Percentiles rank a stretch among this genome's conserved stretches.
These are phyloP conservation scores for Triops cancriformis DNA, from an alignment of 1,140 invertebrate species.

Conservation along the genomic window DNA sequence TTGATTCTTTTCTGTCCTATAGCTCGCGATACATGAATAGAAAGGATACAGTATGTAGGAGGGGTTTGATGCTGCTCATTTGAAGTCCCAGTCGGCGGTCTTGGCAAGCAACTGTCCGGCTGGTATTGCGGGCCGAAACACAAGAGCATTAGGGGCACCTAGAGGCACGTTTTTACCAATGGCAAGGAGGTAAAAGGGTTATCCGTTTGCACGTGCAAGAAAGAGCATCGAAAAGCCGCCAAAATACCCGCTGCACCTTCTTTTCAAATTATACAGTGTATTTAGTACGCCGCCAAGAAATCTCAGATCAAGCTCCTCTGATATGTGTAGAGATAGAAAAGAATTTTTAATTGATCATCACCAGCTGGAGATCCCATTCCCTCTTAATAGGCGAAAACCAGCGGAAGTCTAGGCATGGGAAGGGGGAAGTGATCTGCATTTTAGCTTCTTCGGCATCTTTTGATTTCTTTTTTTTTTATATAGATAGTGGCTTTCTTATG, in stretches of 20 bases:
- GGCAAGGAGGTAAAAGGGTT: neutral
- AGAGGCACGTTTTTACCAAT: neutral
- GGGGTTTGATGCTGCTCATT: constrained; percentile 8
- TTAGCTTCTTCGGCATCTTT: neutral
- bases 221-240: neutral
- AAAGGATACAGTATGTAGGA: neutral
- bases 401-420: neutral
- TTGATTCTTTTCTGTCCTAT: neutral
- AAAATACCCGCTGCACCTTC: neutral
- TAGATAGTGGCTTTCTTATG: neutral
- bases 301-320: neutral
- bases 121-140: neutral
- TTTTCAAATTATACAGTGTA: neutral
- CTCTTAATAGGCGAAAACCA: neutral
- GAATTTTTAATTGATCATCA: constrained; percentile 10
- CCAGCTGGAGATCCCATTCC: neutral
- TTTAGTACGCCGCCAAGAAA: neutral
- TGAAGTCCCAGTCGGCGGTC: neutral
- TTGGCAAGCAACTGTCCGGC: neutral
- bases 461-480: neutral
- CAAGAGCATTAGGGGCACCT: neutral
- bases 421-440: constrained; percentile 8
- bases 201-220: neutral
- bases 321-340: neutral
- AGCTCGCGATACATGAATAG: neutral